A percentile compares a stretch with the other conserved stretches of the same genome.
phyloP scores from a whole-genome alignment of 2,797 vertebrate genomes.

The Mormyrops boulengeri region DNA sequence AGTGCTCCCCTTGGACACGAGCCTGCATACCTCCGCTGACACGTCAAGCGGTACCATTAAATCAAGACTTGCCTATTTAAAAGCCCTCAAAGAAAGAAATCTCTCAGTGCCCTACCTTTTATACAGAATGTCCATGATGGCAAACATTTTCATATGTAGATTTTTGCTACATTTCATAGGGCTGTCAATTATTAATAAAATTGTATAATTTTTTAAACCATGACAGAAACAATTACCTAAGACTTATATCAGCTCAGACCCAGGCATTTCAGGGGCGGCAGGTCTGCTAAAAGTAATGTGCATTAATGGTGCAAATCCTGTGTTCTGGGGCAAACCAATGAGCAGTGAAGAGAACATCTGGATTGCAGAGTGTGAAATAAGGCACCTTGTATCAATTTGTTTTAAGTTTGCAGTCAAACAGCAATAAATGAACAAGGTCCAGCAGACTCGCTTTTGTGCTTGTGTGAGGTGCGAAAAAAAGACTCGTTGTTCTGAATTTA shows the following conservation, averaged over 20 bases:
- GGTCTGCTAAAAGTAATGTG: neutral
- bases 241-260: neutral
- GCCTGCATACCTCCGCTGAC: neutral
- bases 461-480: slow-evolving; percentile 29
- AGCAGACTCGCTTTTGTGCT: slow-evolving; percentile 38
- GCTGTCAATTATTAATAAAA: neutral
- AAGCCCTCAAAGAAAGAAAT: neutral
- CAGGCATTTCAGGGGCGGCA: neutral
- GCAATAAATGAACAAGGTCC: slow-evolving; percentile 18
- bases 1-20: neutral
- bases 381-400: slow-evolving; percentile 23
- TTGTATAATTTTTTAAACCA: neutral
- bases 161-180: neutral
- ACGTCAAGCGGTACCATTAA: neutral
- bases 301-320: neutral
- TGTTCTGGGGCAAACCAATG: slow-evolving; percentile 18
- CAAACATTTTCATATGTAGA: neutral
- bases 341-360: slow-evolving; percentile 22
- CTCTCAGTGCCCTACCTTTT: neutral
- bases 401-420: slow-evolving; percentile 22
- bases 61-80: neutral
- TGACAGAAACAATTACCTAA: neutral
- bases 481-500: neutral
- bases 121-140: neutral
- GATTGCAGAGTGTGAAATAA: slow-evolving; percentile 14